phyloP scores from a whole-genome alignment of 2,113 vertebrate species.

The Brienomyrus brachyistius region DNA sequence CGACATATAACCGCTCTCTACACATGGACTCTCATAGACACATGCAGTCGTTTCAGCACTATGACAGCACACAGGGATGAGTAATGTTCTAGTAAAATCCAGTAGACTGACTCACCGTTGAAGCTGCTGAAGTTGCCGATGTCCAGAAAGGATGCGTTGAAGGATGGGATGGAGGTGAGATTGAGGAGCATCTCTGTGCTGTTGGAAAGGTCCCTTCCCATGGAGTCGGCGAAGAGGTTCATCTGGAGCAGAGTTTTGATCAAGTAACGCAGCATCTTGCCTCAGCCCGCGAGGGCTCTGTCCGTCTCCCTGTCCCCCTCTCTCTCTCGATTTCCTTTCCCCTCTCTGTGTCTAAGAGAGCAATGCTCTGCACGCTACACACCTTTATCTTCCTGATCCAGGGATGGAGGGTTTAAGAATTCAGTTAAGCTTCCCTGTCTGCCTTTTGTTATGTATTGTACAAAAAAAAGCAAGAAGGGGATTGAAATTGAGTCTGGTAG shows the following conservation, averaged over 20 bases:
- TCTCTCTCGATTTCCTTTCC: background rate
- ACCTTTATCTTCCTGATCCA: slow-evolving; percentile 2
- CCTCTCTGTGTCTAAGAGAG: background rate
- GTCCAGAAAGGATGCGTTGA: slow-evolving; percentile 65
- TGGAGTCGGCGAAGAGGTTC: slow-evolving; percentile 87
- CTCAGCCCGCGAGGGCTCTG: background rate
- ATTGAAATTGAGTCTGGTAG: background rate
- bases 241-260: slow-evolving; percentile 92
- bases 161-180: slow-evolving; percentile 60
- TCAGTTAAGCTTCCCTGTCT: background rate
- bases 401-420: background rate
- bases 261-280: slow-evolving; percentile 86
- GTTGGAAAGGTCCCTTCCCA: slow-evolving; percentile 64
- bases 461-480: background rate
- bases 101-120: slow-evolving; percentile 65
- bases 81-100: background rate
- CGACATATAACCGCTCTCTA: background rate
- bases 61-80: background rate
- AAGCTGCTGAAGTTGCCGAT: slow-evolving; percentile 62
- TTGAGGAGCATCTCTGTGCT: slow-evolving; percentile 71
- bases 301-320: slow-evolving; percentile 24
- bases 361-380: background rate
- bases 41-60: background rate
- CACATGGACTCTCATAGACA: background rate
- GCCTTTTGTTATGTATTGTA: background rate